Evolutionary conservation across 2,888 invertebrate genomes (phyloP).

Genomic region (Drosophila pegasa): DNA sequence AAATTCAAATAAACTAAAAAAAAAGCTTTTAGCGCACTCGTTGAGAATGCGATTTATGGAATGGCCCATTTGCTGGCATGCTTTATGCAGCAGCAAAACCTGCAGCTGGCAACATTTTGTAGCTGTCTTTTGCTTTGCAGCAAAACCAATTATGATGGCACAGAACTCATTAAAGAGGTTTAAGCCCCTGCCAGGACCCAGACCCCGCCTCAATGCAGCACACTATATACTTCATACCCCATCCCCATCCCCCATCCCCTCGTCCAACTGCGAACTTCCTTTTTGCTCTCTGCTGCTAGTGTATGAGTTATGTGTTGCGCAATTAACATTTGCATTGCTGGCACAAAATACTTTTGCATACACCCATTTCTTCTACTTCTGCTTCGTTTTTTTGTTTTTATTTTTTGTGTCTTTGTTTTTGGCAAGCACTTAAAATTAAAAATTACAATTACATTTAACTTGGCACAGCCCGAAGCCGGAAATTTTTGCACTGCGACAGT

Average conservation of each 20-base stretch:
- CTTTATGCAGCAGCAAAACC: slow-evolving; percentile 20
- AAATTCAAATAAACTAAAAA: too few relatives aligned
- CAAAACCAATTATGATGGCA: slow-evolving; percentile 59
- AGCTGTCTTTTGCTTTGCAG: slow-evolving; percentile 36
- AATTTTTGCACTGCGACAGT: slow-evolving; percentile 61
- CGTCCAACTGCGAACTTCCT: slow-evolving; percentile 15
- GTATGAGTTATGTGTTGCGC: slow-evolving; percentile 77
- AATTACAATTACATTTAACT: slow-evolving; percentile 78
- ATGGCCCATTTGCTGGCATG: slow-evolving; percentile 3
- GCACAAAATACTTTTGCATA: slow-evolving; percentile 67
- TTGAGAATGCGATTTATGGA: slow-evolving; percentile 11
- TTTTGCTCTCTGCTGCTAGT: slow-evolving; percentile 9
- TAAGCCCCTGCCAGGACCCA: not conserved
- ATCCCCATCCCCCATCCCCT: slow-evolving; percentile 6
- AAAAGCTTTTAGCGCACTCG: slow-evolving; percentile 16
- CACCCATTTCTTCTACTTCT: slow-evolving; percentile 10
- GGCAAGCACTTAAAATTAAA: slow-evolving; percentile 79
- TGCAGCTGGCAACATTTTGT: slow-evolving; percentile 49
- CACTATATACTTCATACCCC: not conserved
- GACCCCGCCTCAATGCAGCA: slow-evolving; percentile 24
- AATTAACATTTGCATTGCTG: slow-evolving; percentile 77
- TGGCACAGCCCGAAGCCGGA: slow-evolving; percentile 53
- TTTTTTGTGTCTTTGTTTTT: slow-evolving; percentile 30
- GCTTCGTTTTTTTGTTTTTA: too few relatives aligned
- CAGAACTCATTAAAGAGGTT: slow-evolving; percentile 54